Evolutionary conservation across 2,113 vertebrate genomes (phyloP), one percentile per base, ranked within the genome.

Genomic region (Notechis scutatus): DNA sequence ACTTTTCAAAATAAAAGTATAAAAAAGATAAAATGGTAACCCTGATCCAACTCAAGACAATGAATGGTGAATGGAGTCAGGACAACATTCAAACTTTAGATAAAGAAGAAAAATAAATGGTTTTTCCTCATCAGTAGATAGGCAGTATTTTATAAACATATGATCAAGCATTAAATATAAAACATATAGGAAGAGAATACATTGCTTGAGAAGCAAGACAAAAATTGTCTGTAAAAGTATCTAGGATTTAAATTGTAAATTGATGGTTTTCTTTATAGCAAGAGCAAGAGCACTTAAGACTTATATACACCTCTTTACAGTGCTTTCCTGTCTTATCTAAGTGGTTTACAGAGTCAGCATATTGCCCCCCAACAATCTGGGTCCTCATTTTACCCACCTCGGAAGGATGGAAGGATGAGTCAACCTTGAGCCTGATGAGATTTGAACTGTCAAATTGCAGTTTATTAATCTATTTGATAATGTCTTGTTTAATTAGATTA

Each of bases 401-500:
- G 50, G 50, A 52, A 52, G 2, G 50, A 52, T 52, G 11, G 50
- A 52, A 52, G 50, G 50, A 52, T 52, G 50, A 52, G 10, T 52
- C 50, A 52, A 52, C 50, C 11, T 52, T 52, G 50, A 52, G 11
- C 50, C 50, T 52, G 50, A 2, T 52, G 50, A 52, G 50, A 52
- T 52, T 52, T 52, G 50, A 52, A 52, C 10, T 11, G 50, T 12
- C 50, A 52, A 52, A 52, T 52, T 52, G 50, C 50, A 52, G 50
- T 52, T 52, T 52, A 52, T 52, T 52, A 21, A 59, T 91, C 95
- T 94, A 95, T 45, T 34, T 92, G 88, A 93, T 93, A 91, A 92
- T 61, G 52, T 57, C 10, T 34, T 34, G 12, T 92, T 87, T 54
- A 93, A 86, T 92, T 96, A 93, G 94, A 95, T 74, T 94, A 96